Evolutionary conservation across 2,888 invertebrate genomes (phyloP).

Genomic region (Noctua pronuba): DNA sequence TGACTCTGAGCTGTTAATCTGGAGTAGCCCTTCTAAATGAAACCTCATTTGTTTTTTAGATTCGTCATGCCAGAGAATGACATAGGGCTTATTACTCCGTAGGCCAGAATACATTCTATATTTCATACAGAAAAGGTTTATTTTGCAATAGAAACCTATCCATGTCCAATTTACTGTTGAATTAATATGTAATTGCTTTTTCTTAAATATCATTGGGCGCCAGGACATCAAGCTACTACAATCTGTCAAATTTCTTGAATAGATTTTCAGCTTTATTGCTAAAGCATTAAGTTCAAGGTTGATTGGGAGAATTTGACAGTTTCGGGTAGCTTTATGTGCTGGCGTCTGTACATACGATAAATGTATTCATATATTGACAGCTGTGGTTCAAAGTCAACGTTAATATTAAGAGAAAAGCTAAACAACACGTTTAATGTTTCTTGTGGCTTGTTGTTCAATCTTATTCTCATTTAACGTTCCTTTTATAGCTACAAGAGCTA

Average conservation of each 20-base stretch:
- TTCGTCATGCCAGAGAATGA: neutral
- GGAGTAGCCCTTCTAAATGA: slow-evolving; percentile 33
- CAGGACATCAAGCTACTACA: no score
- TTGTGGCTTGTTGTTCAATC: slow-evolving; percentile 55
- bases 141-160: neutral
- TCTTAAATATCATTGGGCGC: neutral
- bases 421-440: slow-evolving; percentile 19
- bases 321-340: no score
- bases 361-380: neutral
- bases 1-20: slow-evolving; percentile 19
- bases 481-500: slow-evolving; percentile 65
- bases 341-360: no score
- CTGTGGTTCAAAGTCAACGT: slow-evolving; percentile 17
- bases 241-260: no score
- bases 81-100: neutral
- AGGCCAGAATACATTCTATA: neutral
- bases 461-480: slow-evolving; percentile 48
- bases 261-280: no score
- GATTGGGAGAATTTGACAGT: no score
- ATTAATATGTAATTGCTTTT: neutral
- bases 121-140: neutral
- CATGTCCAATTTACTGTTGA: neutral
- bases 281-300: no score
- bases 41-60: slow-evolving; percentile 35
- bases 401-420: slow-evolving; percentile 7